A percentile compares a stretch with the other conserved stretches of the same genome.
Evolutionary conservation across 53 echinoderm and acorn worm species (phyloP).

Genomic region (Henricia sp.): DNA sequence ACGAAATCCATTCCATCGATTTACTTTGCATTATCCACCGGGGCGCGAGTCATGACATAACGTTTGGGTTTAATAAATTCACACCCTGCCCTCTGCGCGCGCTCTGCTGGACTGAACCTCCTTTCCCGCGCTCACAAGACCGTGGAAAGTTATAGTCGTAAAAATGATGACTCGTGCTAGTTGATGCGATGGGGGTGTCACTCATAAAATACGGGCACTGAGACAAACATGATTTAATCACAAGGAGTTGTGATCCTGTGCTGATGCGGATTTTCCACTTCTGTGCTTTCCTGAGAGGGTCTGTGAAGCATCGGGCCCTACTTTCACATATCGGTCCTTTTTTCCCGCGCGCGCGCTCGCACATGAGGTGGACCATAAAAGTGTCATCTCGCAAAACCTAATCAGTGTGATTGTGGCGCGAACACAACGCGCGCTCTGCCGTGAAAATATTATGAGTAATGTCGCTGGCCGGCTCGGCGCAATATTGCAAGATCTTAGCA

Average conservation of each 20-base stretch:
- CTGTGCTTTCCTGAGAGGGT: constrained; percentile 27
- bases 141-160: constrained; percentile 2
- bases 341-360: constrained; percentile 17
- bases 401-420: constrained; percentile 52
- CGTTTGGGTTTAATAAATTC: too few relatives aligned
- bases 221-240: constrained; percentile 63
- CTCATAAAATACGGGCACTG: constrained; percentile 60
- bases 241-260: constrained; percentile 50
- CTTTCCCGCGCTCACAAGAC: constrained; percentile 14
- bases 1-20: constrained; percentile 46
- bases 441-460: constrained; percentile 60
- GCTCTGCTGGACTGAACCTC: neutral
- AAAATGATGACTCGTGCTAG: constrained; percentile 11
- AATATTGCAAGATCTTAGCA: constrained; percentile 1
- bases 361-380: constrained; percentile 53
- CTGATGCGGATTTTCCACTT: constrained; percentile 62
- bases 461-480: constrained; percentile 4
- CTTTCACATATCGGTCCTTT: constrained; percentile 7
- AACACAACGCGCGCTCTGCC: constrained; percentile 9
- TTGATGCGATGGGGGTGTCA: constrained; percentile 45
- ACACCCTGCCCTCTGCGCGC: too few relatives aligned
- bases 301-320: neutral
- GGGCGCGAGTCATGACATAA: constrained; percentile 14
- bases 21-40: constrained; percentile 28
- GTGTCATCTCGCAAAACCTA: constrained; percentile 61